Base-by-base conservation (phyloP, 1,140 invertebrate species). In the Philotrypesis tridentata region DNA sequence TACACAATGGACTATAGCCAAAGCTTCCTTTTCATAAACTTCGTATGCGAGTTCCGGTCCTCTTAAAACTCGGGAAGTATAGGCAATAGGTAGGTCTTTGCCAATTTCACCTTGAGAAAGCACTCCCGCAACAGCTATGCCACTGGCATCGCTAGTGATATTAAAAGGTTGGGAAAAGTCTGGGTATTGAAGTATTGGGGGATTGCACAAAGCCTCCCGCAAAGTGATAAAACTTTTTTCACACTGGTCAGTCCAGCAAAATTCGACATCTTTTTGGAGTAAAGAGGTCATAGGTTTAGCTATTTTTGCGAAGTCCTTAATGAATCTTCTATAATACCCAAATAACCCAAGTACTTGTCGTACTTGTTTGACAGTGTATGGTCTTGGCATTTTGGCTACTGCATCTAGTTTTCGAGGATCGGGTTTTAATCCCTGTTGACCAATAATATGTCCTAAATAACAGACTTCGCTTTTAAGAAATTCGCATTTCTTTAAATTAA, bases 281-380 rank as follows among this genome's bases (percentile, higher is more conserved):
- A 87, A 65, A 55, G 84, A 82, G 6, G 85, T 87, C 17, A 90
- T 67, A 17, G 89, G 89, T 61, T 75, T 81, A 9, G 86, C 85
- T 17, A 48, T 48, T 17, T 48, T 48, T 17, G 43, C 12, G 14
- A 48, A 48, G 12, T 48, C 12, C 5, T 48, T 48, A 17, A 48
- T 48, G 14, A 48, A 48, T 17, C 43, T 17, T 11, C 43, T 11
- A 48, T 48, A 48, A 17, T 48, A 48, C 0, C 43, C 43, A 21
- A 48, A 48, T 17, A 48, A 17, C 4, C 43, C 43, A 14, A 48
- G 14, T 2, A 48, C 14, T 48, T 48, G 43, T 17, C 43, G 14
- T 1, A 48, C 14, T 14, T 17, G 11, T 48, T 48, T 48, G 12
- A 48, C 43, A 21, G 11, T 48, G 0, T 17, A 3, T 48, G 43